These are phyloP conservation scores for Columba janthina DNA, from an alignment of 2,113 vertebrate genomes.

Conservation along the genomic window DNA sequence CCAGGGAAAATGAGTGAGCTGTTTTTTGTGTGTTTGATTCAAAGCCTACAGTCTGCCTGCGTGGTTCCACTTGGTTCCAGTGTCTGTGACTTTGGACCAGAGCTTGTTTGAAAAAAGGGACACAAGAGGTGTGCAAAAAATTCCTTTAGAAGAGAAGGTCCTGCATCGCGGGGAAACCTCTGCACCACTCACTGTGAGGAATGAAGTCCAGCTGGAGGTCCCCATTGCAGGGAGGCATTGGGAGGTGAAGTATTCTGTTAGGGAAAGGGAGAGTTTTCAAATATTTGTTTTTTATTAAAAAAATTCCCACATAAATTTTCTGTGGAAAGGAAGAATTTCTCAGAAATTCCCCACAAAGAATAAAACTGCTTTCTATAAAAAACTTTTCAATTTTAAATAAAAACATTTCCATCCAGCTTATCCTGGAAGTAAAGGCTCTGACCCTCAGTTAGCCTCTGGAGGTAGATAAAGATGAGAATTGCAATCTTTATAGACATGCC, in stretches of 20 bases:
- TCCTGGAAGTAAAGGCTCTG: background rate
- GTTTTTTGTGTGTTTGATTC: background rate
- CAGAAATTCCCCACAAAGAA: background rate
- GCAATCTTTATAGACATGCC: background rate
- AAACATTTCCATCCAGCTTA: background rate
- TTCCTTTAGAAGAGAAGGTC: background rate
- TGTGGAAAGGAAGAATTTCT: background rate
- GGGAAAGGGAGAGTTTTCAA: background rate
- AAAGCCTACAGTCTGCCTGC: background rate
- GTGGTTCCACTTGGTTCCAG: background rate
- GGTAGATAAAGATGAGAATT: background rate
- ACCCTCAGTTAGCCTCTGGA: background rate
- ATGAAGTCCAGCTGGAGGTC: background rate
- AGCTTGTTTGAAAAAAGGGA: background rate
- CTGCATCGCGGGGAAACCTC: background rate
- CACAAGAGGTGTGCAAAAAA: background rate
- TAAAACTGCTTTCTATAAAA: background rate
- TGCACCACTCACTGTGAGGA: background rate
- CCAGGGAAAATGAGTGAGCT: background rate
- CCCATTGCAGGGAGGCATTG: fast-evolving
- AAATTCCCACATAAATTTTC: background rate
- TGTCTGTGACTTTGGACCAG: background rate
- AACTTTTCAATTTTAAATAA: background rate
- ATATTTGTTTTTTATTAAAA: background rate
- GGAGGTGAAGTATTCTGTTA: background rate